phyloP scores from a whole-genome alignment of 2,888 invertebrate species.

The Geophilus truncorum region DNA sequence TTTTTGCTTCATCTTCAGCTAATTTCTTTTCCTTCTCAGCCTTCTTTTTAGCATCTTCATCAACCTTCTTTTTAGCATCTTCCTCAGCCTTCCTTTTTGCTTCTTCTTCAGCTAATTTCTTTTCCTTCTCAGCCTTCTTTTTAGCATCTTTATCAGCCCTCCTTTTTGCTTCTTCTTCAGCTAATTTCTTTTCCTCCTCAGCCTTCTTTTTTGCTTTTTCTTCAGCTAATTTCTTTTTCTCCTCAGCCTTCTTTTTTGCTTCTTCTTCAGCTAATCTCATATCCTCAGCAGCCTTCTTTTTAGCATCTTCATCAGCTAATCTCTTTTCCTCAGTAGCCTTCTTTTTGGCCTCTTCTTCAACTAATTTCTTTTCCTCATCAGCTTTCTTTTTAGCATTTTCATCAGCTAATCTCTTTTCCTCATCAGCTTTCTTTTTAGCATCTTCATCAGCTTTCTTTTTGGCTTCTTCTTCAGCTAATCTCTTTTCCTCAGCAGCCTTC shows the following conservation, averaged over 20 bases:
- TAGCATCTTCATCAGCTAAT: slow-evolving; percentile 44
- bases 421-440: too few species aligned
- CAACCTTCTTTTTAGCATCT: slow-evolving; percentile 44
- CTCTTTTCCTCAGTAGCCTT: background rate
- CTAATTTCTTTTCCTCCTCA: slow-evolving; percentile 48
- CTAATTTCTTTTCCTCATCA: slow-evolving; percentile 9
- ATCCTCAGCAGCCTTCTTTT: slow-evolving; percentile 42
- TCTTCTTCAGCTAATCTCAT: too few species aligned
- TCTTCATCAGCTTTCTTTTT: too few species aligned
- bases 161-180: slow-evolving; percentile 42
- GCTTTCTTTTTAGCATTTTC: background rate
- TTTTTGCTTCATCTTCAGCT: too few species aligned
- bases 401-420: background rate
- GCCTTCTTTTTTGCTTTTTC: slow-evolving; percentile 49
- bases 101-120: slow-evolving; percentile 27
- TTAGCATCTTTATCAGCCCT: too few species aligned
- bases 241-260: slow-evolving; percentile 37
- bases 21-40: slow-evolving; percentile 40
- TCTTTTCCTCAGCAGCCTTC: slow-evolving; percentile 35
- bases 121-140: background rate
- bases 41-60: slow-evolving; percentile 45
- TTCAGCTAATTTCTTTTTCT: too few species aligned
- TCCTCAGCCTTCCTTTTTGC: slow-evolving; percentile 31
- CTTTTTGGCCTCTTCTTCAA: slow-evolving; percentile 18
- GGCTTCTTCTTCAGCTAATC: slow-evolving; percentile 39